Conservation (phyloP, 2,888 invertebrate species). For the Temnothorax rugatulus region DNA sequence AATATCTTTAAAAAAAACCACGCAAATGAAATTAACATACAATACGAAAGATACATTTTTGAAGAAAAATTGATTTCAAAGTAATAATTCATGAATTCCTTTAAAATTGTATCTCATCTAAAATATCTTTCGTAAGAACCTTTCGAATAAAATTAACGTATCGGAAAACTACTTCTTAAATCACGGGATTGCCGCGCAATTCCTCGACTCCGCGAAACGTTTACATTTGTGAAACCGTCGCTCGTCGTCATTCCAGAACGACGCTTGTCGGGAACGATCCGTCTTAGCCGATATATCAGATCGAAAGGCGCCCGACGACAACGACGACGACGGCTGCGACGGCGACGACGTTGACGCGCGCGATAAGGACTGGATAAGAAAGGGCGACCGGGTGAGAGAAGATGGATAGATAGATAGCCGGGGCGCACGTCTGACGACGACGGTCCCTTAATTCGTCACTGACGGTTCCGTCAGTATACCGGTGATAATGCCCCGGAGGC, state of each 20-base stretch:
- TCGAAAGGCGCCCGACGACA: conserved; percentile 20
- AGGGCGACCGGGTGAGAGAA: conserved; percentile 11
- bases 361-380: conserved; percentile 48
- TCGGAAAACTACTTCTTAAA: conserved; percentile 34
- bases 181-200: conserved; percentile 31
- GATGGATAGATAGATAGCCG: conserved; percentile 43
- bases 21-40: neutral
- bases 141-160: conserved; percentile 6
- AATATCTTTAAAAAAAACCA: neutral
- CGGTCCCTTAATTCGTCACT: conserved; percentile 72
- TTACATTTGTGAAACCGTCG: conserved; percentile 22
- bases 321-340: neutral
- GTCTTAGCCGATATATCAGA: conserved; percentile 47
- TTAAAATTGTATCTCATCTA: neutral
- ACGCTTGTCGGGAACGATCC: conserved; percentile 32
- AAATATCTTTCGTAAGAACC: neutral
- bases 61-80: neutral
- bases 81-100: neutral
- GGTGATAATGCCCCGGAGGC: conserved; percentile 67
- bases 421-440: conserved; percentile 46
- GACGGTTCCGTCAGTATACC: conserved; percentile 62
- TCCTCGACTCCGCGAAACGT: conserved; percentile 16
- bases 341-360: conserved; percentile 18
- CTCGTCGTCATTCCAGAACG: conserved; percentile 17
- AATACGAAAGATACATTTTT: neutral